Conservation (phyloP, 2,888 invertebrate genomes). For the Mystacides longicornis region DNA sequence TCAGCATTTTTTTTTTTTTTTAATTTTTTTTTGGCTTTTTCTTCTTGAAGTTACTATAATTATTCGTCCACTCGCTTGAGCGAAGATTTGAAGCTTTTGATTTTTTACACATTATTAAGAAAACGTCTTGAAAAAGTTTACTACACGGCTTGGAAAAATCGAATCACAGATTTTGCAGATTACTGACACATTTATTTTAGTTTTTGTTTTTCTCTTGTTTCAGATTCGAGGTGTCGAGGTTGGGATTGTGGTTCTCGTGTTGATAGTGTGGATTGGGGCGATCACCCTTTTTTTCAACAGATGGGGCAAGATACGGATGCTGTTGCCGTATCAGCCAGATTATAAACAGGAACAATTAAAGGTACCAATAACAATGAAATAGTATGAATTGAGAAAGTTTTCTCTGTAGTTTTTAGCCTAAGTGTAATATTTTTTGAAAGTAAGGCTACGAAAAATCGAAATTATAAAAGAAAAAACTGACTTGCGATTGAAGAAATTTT, state of each 20-base stretch:
- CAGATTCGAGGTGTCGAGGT: constrained; percentile 87
- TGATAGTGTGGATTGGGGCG: constrained; percentile 80
- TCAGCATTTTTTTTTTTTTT: neutral
- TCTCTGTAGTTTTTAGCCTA: no score
- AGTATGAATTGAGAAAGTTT: no score
- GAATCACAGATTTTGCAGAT: no score
- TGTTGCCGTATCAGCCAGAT: constrained; percentile 85
- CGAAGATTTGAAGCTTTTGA: no score
- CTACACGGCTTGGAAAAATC: no score
- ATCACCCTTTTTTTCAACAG: constrained; percentile 81
- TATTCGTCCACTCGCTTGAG: neutral
- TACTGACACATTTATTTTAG: no score
- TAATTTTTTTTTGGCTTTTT: neutral
- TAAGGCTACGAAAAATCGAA: no score
- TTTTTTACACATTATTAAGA: no score
- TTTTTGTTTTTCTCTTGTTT: constrained; percentile 3
- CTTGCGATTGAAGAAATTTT: no score
- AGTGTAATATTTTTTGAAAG: no score
- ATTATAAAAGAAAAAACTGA: no score
- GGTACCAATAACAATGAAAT: constrained; percentile 30
- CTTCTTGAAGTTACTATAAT: neutral
- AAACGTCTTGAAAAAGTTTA: no score
- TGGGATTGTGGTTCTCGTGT: constrained; percentile 75
- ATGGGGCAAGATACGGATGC: constrained; percentile 86
- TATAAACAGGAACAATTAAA: constrained; percentile 84